phyloP scores from a whole-genome alignment of 1,140 invertebrate species.

The Doryteuthis pealeii region DNA sequence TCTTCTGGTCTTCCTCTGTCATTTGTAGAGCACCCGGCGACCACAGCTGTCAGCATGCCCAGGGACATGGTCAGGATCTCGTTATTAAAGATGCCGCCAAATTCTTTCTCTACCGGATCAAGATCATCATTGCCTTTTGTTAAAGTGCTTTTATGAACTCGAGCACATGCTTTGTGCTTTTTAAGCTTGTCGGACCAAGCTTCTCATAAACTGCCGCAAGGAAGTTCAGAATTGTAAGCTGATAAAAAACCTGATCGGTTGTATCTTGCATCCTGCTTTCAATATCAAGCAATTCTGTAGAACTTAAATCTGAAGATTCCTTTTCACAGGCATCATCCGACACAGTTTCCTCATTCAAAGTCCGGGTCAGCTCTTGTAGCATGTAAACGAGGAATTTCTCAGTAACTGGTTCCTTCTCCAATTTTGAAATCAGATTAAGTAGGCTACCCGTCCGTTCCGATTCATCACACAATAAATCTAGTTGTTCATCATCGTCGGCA shows the following conservation, averaged over 20 bases:
- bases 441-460: background rate
- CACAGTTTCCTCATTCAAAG: background rate
- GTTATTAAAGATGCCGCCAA: constrained; percentile 45
- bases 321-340: too few relatives aligned
- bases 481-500: background rate
- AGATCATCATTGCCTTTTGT: constrained; percentile 41
- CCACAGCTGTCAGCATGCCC: constrained; percentile 49
- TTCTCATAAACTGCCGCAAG: constrained; percentile 42
- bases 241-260: constrained; percentile 21
- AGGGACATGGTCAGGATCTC: constrained; percentile 58
- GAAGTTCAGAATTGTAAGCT: constrained; percentile 36
- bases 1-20: constrained; percentile 50
- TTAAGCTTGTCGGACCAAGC: constrained; percentile 39
- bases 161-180: constrained; percentile 39
- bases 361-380: background rate
- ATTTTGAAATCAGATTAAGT: background rate
- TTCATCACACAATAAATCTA: background rate
- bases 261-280: constrained; percentile 7
- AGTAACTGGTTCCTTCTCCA: background rate
- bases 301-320: too few relatives aligned
- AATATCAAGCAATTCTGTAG: constrained; percentile 13
- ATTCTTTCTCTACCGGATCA: constrained; percentile 34
- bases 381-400: background rate
- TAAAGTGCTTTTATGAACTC: constrained; percentile 39
- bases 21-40: constrained; percentile 42